Percentiles rank a stretch among this genome's conserved stretches.
phyloP scores from a whole-genome alignment of 2,113 vertebrate species.

The Sorex araneus region DNA sequence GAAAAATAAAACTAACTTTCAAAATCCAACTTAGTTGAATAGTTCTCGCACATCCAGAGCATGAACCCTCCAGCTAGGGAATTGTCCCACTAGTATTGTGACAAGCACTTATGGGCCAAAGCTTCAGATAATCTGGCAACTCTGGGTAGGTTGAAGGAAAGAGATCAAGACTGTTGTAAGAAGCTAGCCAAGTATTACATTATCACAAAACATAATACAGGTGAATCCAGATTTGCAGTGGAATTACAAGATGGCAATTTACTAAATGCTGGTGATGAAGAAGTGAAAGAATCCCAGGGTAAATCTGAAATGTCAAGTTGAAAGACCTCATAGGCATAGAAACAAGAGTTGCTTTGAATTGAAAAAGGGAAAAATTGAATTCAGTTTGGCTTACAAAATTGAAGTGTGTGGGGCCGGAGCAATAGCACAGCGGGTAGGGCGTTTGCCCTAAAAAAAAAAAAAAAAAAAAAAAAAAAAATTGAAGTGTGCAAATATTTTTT shows the following conservation, averaged over 20 bases:
- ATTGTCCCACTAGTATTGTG: not conserved
- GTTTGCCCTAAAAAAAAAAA: too few relatives aligned
- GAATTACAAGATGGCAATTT: not conserved
- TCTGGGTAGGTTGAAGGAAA: not conserved
- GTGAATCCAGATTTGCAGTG: not conserved
- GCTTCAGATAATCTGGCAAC: not conserved
- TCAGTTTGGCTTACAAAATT: not conserved
- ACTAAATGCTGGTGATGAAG: not conserved
- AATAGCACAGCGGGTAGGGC: too few relatives aligned
- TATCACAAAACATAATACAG: not conserved
- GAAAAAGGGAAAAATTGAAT: not conserved
- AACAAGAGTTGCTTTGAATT: slow-evolving; percentile 19
- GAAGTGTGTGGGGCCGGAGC: too few relatives aligned
- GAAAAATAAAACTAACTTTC: too few relatives aligned
- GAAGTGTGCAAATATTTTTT: too few relatives aligned
- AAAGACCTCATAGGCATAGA: not conserved
- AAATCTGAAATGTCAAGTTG: slow-evolving; percentile 27
- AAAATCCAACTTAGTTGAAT: too few relatives aligned
- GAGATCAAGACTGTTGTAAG: not conserved
- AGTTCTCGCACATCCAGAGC: too few relatives aligned
- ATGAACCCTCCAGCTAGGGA: too few relatives aligned
- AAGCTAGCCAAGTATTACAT: not conserved
- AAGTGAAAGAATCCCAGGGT: not conserved
- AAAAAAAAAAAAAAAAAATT: too few relatives aligned
- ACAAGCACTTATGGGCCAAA: not conserved